Evolutionary conservation across 1,140 invertebrate species (phyloP).

Genomic region (Drosophila tani): DNA sequence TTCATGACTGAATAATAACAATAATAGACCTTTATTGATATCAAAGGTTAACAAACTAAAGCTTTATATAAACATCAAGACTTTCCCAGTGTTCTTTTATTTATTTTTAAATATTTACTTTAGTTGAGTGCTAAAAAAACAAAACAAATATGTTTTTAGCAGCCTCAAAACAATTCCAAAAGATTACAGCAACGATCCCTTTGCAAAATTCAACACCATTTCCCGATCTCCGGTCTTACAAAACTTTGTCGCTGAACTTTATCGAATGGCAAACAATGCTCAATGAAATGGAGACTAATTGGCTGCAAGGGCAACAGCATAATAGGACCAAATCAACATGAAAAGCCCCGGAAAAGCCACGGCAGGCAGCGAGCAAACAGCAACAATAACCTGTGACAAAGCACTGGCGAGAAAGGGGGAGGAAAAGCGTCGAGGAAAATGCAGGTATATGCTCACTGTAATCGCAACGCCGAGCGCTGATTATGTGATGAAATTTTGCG

Average conservation of each 20-base stretch:
- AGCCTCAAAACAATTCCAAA: not conserved
- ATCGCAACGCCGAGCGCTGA: slow-evolving; percentile 57
- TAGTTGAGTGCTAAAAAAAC: not conserved
- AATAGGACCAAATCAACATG: slow-evolving; percentile 44
- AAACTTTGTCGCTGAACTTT: slow-evolving; percentile 43
- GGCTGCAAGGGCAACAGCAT: slow-evolving; percentile 75
- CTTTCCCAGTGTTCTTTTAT: not conserved
- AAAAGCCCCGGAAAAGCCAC: slow-evolving; percentile 69
- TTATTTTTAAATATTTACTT: not conserved
- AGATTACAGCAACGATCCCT: slow-evolving; percentile 8
- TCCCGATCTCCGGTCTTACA: slow-evolving; percentile 28
- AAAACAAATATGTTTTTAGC: not conserved
- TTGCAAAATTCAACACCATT: not conserved
- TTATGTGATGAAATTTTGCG: slow-evolving; percentile 84
- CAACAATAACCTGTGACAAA: slow-evolving; percentile 34
- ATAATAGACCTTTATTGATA: too few species aligned
- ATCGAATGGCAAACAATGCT: slow-evolving; percentile 64
- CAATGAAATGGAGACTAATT: slow-evolving; percentile 77
- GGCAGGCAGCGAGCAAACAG: slow-evolving; percentile 20
- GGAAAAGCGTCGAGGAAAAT: slow-evolving; percentile 63
- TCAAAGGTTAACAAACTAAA: too few species aligned
- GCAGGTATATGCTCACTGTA: slow-evolving; percentile 50
- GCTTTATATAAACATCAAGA: too few species aligned
- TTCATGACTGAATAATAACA: too few species aligned
- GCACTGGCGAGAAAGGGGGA: not conserved